phyloP scores from a whole-genome alignment of 2,797 vertebrate species.

The Oophaga sylvatica region DNA sequence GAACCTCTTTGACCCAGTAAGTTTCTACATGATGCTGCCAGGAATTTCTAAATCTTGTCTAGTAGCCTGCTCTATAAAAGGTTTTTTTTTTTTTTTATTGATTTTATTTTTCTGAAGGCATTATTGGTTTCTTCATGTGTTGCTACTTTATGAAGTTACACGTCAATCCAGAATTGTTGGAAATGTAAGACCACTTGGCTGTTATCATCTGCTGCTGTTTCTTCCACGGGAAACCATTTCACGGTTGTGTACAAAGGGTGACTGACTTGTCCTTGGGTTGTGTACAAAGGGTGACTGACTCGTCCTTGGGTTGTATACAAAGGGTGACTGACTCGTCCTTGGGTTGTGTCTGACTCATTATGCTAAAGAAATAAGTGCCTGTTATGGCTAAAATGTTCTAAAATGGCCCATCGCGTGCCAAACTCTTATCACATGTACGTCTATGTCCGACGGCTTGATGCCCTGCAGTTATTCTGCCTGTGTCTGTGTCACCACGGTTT shows the following conservation, averaged over 20 bases:
- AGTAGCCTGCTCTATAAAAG: neutral
- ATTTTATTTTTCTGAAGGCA: neutral
- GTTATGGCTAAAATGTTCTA: neutral
- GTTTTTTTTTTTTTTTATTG: neutral
- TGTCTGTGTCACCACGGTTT: neutral
- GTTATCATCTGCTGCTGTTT: too few species aligned
- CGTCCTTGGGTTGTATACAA: too few species aligned
- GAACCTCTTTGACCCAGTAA: neutral
- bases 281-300: too few species aligned
- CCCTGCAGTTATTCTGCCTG: neutral
- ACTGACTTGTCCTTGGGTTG: too few species aligned
- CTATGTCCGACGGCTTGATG: neutral
- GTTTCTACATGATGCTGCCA: neutral
- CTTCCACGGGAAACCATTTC: too few species aligned
- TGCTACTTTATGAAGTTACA: too few species aligned
- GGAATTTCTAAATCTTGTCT: neutral
- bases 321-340: too few species aligned
- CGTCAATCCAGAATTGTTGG: too few species aligned
- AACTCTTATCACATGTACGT: neutral
- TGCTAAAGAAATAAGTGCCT: neutral
- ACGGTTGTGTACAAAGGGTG: neutral
- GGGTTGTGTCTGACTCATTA: too few species aligned
- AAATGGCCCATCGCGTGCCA: neutral
- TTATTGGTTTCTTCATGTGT: neutral
- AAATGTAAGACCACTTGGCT: neutral